Percentiles rank a stretch among this genome's conserved stretches.
Conservation (phyloP, 1,140 invertebrate species). For the Heliconius congener region DNA sequence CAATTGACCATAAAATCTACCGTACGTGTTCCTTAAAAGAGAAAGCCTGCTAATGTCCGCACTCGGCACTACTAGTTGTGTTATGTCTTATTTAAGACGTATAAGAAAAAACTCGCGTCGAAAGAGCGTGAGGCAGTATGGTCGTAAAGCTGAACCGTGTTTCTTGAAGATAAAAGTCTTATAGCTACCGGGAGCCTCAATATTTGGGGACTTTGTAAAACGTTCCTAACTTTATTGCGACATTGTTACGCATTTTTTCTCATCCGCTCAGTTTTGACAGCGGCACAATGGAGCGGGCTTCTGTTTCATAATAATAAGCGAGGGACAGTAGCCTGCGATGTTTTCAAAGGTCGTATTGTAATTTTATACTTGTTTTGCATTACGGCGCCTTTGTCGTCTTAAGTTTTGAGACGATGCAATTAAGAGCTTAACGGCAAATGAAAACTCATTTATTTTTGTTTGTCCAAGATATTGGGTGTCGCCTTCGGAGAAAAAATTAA, state of each 20-base stretch:
- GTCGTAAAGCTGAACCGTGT: conserved; percentile 58
- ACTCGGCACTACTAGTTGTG: conserved; percentile 52
- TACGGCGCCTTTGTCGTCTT: conserved; percentile 38
- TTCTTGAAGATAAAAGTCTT: conserved; percentile 69
- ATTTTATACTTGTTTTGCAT: conserved; percentile 50
- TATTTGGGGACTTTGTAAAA: conserved; percentile 70
- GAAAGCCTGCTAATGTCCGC: conserved; percentile 70
- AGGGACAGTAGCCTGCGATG: conserved; percentile 50
- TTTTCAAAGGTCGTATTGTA: conserved; percentile 45
- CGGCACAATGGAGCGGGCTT: conserved; percentile 63
- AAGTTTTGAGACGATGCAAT: conserved; percentile 42
- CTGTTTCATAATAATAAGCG: conserved; percentile 60
- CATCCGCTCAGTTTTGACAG: conserved; percentile 65
- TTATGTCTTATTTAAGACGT: conserved; percentile 77
- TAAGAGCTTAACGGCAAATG: conserved; percentile 38
- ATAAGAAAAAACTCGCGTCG: conserved; percentile 67
- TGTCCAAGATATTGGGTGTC: conserved; percentile 22
- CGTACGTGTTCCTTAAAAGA: conserved; percentile 72
- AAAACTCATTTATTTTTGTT: conserved; percentile 28
- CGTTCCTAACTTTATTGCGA: conserved; percentile 63
- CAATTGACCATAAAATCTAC: conserved; percentile 76
- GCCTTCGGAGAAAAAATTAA: conserved; percentile 6
- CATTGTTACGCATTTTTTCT: conserved; percentile 71
- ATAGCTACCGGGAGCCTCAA: conserved; percentile 63
- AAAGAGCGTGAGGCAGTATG: conserved; percentile 68